Evolutionary conservation across 2,888 invertebrate genomes (phyloP).

Genomic region (Crioceris asparagi): DNA sequence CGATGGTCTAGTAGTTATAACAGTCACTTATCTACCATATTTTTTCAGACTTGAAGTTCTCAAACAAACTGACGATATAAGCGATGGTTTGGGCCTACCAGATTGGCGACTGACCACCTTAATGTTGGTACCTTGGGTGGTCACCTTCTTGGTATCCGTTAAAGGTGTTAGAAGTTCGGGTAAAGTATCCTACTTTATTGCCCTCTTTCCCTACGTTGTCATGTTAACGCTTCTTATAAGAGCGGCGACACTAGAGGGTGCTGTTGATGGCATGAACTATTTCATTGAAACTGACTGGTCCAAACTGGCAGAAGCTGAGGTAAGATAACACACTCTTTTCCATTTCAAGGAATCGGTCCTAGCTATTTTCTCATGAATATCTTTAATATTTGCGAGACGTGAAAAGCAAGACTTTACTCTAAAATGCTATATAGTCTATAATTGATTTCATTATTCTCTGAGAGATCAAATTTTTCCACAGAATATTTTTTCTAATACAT

Average conservation of each 20-base stretch:
- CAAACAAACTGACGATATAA: constrained; percentile 38
- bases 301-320: constrained; percentile 57
- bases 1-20: too few species aligned
- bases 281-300: constrained; percentile 73
- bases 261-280: constrained; percentile 62
- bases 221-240: constrained; percentile 62
- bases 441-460: too few species aligned
- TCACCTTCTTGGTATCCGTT: constrained; percentile 57
- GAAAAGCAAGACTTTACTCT: too few species aligned
- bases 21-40: too few species aligned
- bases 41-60: constrained; percentile 43
- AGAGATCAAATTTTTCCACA: too few species aligned
- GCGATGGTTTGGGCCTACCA: constrained; percentile 42
- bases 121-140: constrained; percentile 55
- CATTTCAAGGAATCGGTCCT: too few species aligned
- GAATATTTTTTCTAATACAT: too few species aligned
- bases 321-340: constrained; percentile 28
- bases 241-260: constrained; percentile 55
- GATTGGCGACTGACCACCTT: constrained; percentile 60
- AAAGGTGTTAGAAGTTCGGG: constrained; percentile 69
- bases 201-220: constrained; percentile 73
- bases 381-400: too few species aligned
- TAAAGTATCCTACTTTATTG: constrained; percentile 81
- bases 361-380: too few species aligned
- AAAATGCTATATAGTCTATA: too few species aligned